Evolutionary conservation across 2,797 vertebrate species (phyloP).

Genomic region (Gymnopithys bicolor): DNA sequence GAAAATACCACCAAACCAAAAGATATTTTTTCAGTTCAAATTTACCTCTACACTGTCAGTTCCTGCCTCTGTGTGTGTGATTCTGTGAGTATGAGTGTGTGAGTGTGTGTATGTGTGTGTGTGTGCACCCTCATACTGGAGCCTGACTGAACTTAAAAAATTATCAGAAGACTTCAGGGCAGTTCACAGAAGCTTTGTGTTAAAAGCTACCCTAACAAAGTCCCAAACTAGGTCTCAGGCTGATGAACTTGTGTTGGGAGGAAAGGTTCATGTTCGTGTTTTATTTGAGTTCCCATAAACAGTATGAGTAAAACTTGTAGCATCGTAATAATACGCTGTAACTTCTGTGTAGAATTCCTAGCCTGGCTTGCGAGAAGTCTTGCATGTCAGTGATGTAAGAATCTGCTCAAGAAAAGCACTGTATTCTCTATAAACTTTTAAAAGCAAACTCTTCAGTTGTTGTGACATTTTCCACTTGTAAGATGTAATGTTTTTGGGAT

Average conservation of each 20-base stretch:
- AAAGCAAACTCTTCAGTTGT: not conserved
- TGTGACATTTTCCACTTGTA: not conserved
- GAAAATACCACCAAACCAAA: not conserved
- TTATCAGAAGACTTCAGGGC: not conserved
- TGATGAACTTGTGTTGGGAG: not conserved
- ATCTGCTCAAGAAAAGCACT: not conserved
- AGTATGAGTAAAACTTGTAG: not conserved
- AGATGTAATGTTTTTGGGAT: not conserved
- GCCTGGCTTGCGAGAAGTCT: not conserved
- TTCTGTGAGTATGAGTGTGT: not conserved
- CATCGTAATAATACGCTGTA: not conserved
- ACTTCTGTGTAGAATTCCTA: not conserved
- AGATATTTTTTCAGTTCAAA: not conserved
- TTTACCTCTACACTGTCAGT: not conserved
- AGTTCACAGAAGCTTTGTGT: not conserved
- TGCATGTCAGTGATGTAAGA: not conserved
- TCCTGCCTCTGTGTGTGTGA: not conserved
- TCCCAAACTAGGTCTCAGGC: not conserved
- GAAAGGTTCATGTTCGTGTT: not conserved
- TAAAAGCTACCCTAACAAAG: not conserved
- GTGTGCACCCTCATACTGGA: rapidly evolving
- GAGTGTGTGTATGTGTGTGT: not conserved
- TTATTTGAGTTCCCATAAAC: not conserved
- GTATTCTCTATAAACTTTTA: not conserved
- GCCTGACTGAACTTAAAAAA: not conserved